These are phyloP conservation scores for Graphium colonna DNA, from an alignment of 2,888 invertebrate species.

Conservation along the genomic window DNA sequence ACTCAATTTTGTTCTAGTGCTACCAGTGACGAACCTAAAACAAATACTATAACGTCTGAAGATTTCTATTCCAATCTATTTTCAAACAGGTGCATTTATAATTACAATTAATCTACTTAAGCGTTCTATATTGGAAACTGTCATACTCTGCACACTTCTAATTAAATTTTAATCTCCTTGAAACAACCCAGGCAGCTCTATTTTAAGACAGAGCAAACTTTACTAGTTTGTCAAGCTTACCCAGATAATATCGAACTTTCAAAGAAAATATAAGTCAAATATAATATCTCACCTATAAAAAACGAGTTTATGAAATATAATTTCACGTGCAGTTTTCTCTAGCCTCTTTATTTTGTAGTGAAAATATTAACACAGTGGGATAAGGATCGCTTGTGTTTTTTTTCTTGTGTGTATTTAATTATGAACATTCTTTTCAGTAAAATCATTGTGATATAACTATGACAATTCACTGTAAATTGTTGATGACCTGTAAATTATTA, in stretches of 20 bases:
- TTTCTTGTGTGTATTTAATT: no score
- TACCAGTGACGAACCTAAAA: not conserved
- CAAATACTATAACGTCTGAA: not conserved
- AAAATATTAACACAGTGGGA: no score
- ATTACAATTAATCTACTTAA: not conserved
- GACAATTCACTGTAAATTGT: no score
- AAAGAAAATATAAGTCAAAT: conserved; percentile 1
- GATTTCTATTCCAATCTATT: not conserved
- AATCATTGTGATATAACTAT: no score
- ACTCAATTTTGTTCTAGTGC: no score
- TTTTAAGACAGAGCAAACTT: conserved; percentile 25
- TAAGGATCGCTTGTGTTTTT: no score
- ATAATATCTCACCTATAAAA: not conserved
- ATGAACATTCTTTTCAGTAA: no score
- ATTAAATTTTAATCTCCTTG: conserved; percentile 35
- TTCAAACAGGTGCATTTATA: not conserved
- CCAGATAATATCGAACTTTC: not conserved
- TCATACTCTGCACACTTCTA: conserved; percentile 27
- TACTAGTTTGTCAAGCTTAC: conserved; percentile 23
- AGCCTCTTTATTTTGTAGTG: no score
- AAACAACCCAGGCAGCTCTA: conserved; percentile 12
- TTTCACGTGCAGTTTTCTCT: not conserved
- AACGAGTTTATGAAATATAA: conserved; percentile 7
- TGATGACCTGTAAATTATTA: no score
- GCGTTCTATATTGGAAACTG: conserved; percentile 8